These are phyloP conservation scores for Falco novaeseelandiae DNA, from an alignment of 2,797 vertebrate genomes.

Conservation along the genomic window DNA sequence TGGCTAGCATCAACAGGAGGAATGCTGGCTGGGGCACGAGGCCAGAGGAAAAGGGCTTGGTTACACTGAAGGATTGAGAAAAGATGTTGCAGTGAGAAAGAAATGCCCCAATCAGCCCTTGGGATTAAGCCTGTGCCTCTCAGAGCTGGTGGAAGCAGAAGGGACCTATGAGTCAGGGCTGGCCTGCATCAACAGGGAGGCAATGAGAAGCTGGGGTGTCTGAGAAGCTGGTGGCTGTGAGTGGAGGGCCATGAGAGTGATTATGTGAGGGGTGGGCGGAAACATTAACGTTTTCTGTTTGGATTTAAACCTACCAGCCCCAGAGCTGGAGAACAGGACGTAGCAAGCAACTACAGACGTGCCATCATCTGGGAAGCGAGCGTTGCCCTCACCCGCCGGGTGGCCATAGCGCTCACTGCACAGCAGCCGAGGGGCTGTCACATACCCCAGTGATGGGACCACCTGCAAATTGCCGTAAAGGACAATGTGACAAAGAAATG, in stretches of 20 bases:
- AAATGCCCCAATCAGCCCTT: not conserved
- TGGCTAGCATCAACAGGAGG: not conserved
- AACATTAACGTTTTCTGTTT: rapidly evolving
- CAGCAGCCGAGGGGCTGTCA: rapidly evolving
- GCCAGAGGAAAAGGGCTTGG: not conserved
- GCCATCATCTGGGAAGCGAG: rapidly evolving
- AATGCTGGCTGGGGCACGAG: not conserved
- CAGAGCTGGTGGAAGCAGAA: not conserved
- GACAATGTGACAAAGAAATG: not conserved
- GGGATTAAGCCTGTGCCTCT: not conserved
- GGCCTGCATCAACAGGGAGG: not conserved
- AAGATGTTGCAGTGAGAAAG: not conserved
- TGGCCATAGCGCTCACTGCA: not conserved
- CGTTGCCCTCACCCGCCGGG: rapidly evolving
- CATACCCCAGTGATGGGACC: not conserved
- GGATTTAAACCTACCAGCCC: not conserved
- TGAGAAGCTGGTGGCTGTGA: not conserved
- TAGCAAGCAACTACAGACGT: not conserved
- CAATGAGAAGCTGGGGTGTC: not conserved
- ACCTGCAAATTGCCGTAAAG: not conserved
- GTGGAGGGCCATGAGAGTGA: not conserved
- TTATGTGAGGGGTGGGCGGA: not conserved
- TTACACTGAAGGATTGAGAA: not conserved
- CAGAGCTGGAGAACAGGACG: not conserved
- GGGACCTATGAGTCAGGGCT: not conserved